Conservation (phyloP, 2,888 invertebrate genomes). For the Cosmia trapezina region DNA sequence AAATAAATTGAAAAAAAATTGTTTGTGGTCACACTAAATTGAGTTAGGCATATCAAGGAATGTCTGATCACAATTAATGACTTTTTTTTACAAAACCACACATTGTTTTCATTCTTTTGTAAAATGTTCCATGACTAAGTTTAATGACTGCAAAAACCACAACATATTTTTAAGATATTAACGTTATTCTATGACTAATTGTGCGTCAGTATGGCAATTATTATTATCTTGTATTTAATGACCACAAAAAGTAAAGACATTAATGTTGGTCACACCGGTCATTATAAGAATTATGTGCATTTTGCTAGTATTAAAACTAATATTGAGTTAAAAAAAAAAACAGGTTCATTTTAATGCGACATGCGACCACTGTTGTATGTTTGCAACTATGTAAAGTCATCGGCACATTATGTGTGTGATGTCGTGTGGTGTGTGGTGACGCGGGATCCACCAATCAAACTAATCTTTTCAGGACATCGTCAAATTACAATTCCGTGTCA, state of each 20-base stretch:
- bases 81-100: neutral
- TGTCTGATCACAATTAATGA: neutral
- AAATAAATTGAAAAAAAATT: too few relatives aligned
- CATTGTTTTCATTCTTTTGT: neutral
- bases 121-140: slow-evolving; percentile 9
- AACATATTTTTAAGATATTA: slow-evolving; percentile 18
- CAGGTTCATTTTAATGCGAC: slow-evolving; percentile 3
- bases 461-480: neutral
- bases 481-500: too few relatives aligned
- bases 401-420: neutral
- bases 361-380: neutral
- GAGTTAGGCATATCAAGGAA: neutral
- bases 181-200: slow-evolving; percentile 17
- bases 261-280: slow-evolving; percentile 18
- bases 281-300: slow-evolving; percentile 40
- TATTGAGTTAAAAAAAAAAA: slow-evolving; percentile 18
- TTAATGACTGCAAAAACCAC: slow-evolving; percentile 40
- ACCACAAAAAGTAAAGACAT: slow-evolving; percentile 40
- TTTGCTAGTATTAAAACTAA: neutral
- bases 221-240: slow-evolving; percentile 38
- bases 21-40: neutral
- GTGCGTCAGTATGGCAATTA: slow-evolving; percentile 27
- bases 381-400: neutral
- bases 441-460: neutral
- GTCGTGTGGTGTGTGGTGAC: neutral